These are phyloP conservation scores for Strix uralensis DNA, from an alignment of 2,113 vertebrate species.

Conservation along the genomic window DNA sequence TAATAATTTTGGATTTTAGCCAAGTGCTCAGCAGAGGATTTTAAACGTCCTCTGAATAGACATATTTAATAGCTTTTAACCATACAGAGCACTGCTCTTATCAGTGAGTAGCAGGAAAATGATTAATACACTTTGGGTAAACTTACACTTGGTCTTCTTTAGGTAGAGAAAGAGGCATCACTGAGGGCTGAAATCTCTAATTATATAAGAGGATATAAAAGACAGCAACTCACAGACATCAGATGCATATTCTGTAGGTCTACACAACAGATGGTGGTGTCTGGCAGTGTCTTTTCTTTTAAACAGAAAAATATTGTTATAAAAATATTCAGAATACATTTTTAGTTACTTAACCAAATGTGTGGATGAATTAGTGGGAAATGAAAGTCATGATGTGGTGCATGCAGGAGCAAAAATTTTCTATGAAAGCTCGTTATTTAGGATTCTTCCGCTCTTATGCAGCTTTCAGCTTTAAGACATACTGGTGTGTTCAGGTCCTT, in stretches of 20 bases:
- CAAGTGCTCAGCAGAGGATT: slow-evolving; percentile 70
- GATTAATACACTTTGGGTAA: slow-evolving; percentile 74
- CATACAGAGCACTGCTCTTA: slow-evolving; percentile 64
- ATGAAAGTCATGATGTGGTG: slow-evolving; percentile 53
- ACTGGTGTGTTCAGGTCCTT: not conserved
- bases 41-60: slow-evolving; percentile 70
- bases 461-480: slow-evolving; percentile 12
- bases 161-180: slow-evolving; percentile 62
- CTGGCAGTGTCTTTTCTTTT: slow-evolving; percentile 78
- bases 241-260: slow-evolving; percentile 76
- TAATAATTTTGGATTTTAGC: slow-evolving; percentile 78
- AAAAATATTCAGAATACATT: slow-evolving; percentile 81
- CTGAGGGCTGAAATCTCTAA: slow-evolving; percentile 70
- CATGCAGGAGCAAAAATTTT: slow-evolving; percentile 32
- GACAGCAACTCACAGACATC: slow-evolving; percentile 77
- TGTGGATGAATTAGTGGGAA: slow-evolving; percentile 70
- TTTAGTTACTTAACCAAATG: slow-evolving; percentile 78
- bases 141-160: slow-evolving; percentile 72
- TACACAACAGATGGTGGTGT: slow-evolving; percentile 80
- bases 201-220: slow-evolving; percentile 75
- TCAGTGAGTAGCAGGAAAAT: slow-evolving; percentile 71
- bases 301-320: slow-evolving; percentile 80
- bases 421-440: slow-evolving; percentile 58
- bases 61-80: slow-evolving; percentile 74
- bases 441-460: not conserved